Evolutionary conservation across 2,113 vertebrate genomes (phyloP), one percentile per base, ranked within the genome.

Genomic region (Elanus axillaris): DNA sequence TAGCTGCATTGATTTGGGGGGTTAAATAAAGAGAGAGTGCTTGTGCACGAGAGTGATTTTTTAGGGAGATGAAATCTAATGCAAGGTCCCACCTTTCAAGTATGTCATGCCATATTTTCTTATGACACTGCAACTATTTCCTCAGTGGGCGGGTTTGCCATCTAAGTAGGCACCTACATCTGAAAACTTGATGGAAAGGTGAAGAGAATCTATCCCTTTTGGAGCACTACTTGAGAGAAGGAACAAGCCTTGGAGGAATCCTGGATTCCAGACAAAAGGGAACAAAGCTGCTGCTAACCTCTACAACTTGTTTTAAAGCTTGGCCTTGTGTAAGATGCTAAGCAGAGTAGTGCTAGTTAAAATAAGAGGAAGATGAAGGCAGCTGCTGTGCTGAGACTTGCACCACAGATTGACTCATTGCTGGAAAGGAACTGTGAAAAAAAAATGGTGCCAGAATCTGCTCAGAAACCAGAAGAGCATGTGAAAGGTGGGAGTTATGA

Each of bases 381-480:
- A 95, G 62, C 86, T 91, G 94, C 91, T 87, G 80, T 91, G 94
- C 93, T 91, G 94, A 94, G 93, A 73, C 94, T 93, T 94, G 86
- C 50, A 78, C 80, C 73, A 23, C 73, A 85, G 92, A 86, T 38
- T 97, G 91, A 94, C 78, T 97, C 94, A 95, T 75, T 87, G 84
- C 87, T 97, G 97, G 96, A 95, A 86, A 94, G 89, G 87, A 96
- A 66, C 86, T 86, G 66, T 19, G 72, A 34, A 63, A 78, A 63
- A 78, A 78, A 73, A 27, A 21, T 9, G 6, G 40, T 97, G 91
- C 96, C 97, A 94, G 82, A 94, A 77, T 86, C 84, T 75, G 73
- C 79, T 52, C 90, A 84, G 89, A 90, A 96, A 67, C 43, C 85
- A 72, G 72, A 81, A 87, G 40, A 91, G 43, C 89, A 58, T 36